Base-by-base conservation (phyloP, 2,888 invertebrate genomes). In the Gnatocerus cornutus region DNA sequence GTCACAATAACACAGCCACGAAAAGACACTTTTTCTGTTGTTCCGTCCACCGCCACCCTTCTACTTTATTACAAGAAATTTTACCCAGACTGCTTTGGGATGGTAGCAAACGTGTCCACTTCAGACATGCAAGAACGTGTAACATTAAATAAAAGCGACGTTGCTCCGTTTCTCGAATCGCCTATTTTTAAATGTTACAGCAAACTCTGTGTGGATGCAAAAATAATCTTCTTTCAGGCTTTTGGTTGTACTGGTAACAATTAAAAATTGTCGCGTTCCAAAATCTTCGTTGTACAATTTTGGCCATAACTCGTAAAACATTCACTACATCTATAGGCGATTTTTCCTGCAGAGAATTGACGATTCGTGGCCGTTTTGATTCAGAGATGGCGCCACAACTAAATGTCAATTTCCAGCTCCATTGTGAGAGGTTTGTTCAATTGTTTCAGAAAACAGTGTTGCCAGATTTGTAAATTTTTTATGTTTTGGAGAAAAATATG, bases 211-310 rank as follows among this genome's bases (percentile, higher is more conserved):
- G 16, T 30, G 9, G 27, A 27, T 56, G 64, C 45, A 64, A 64
- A 66, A 66, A 66, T 58, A 58, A 67, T 46, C n/a, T 43, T 52
- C 27, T 52, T 62, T 50, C 27, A 48, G 48, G 50, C 62, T 55
- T 39, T 12, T 52, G 30, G 56, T 56, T 43, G 10, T 46, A 58
- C 58, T 68, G 52, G 70, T 46, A 70, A 73, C 73, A 74, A 55
- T 68, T 62, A 53, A 62, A 62, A 62, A 68, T 46, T 41, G 45
- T 16, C 33, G 30, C 43, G 43, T 61, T 66, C 58, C 46, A 74
- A 71, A 74, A 72, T 62, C 63, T 80, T 80, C 80, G 80, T 80
- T 80, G 80, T 79, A 79, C 75, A 76, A 68, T 73, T 69, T 75
- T 76, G 74, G 74, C 75, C 76, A 73, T 75, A 71, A 67, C 62